phyloP scores from a whole-genome alignment of 1,140 invertebrate species.

The Tetragnatha versicolor region DNA sequence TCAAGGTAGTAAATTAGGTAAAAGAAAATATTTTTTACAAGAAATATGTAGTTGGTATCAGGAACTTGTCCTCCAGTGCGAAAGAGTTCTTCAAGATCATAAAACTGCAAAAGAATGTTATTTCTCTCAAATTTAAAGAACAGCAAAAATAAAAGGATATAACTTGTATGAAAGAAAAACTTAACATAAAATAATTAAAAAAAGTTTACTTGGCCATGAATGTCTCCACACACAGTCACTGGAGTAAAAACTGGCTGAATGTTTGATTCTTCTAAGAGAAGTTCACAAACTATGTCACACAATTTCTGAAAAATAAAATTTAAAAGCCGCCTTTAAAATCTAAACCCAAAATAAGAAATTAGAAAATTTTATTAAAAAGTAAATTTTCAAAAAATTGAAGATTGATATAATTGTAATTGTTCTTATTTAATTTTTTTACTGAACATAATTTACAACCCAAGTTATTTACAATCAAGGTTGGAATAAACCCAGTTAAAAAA shows the following conservation, averaged over 20 bases:
- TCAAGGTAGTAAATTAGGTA: too few species aligned
- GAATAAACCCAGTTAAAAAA: too few species aligned
- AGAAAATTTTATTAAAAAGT: too few species aligned
- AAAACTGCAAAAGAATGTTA: slow-evolving; percentile 75
- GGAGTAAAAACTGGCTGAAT: slow-evolving; percentile 92
- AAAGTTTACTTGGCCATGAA: slow-evolving; percentile 84
- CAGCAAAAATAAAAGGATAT: too few species aligned
- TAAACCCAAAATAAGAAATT: too few species aligned
- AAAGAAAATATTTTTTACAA: slow-evolving; percentile 66
- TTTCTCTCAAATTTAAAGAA: slow-evolving; percentile 57
- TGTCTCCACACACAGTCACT: slow-evolving; percentile 94
- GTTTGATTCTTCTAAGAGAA: slow-evolving; percentile 91
- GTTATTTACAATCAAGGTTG: too few species aligned
- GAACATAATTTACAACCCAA: too few species aligned
- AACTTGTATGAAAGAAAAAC: neutral
- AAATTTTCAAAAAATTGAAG: too few species aligned
- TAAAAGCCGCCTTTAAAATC: too few species aligned
- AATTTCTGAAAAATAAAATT: slow-evolving; percentile 73
- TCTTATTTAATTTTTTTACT: too few species aligned
- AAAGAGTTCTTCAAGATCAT: slow-evolving; percentile 93
- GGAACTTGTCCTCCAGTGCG: slow-evolving; percentile 88
- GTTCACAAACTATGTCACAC: slow-evolving; percentile 90
- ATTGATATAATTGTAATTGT: too few species aligned
- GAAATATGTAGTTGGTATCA: slow-evolving; percentile 94
- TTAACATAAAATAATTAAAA: neutral